Evolutionary conservation across 2,888 invertebrate genomes (phyloP).

Genomic region (Smittia sp.): DNA sequence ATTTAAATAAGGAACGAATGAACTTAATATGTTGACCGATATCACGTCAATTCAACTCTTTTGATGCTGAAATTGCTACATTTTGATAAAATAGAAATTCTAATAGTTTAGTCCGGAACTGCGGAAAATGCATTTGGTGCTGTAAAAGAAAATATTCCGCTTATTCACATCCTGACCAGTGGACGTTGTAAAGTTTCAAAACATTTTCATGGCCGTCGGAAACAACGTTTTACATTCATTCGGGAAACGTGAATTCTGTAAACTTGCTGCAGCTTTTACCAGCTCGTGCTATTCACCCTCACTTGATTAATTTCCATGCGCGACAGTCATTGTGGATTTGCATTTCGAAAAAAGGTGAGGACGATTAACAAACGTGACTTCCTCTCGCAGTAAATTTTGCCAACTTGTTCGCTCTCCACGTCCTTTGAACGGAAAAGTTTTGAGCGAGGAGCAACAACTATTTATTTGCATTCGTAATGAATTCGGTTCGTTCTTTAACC

Average conservation of each 20-base stretch:
- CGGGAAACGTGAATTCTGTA: background rate
- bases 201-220: background rate
- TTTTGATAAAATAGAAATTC: too few species aligned
- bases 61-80: too few species aligned
- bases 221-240: background rate
- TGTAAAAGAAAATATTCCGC: background rate
- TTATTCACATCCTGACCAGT: background rate
- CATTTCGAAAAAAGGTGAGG: conserved; percentile 11
- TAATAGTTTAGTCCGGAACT: too few species aligned
- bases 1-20: too few species aligned
- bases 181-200: background rate
- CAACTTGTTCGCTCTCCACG: background rate
- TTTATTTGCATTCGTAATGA: background rate
- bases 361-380: conserved; percentile 8
- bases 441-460: background rate
- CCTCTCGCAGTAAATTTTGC: background rate
- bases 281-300: background rate
- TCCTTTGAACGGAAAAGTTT: too few species aligned
- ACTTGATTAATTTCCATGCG: background rate
- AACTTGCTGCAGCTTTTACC: background rate
- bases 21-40: too few species aligned
- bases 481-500: conserved; percentile 4
- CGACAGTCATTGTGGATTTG: background rate
- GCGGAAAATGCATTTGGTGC: too few species aligned
- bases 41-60: too few species aligned